phyloP scores from a whole-genome alignment of 2,113 vertebrate genomes.

The Lycaon pictus region DNA sequence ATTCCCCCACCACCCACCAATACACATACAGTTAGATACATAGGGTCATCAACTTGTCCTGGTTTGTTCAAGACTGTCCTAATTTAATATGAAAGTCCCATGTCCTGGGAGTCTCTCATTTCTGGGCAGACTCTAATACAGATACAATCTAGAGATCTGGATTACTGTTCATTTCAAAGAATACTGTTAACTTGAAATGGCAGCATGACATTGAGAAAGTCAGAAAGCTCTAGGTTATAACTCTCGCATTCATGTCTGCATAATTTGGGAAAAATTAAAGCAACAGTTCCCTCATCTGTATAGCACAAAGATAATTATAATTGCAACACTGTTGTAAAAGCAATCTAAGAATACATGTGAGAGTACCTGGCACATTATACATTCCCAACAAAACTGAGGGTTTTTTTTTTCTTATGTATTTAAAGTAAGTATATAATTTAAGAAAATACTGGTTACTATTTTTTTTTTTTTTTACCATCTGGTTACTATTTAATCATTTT shows the following conservation, averaged over 20 bases:
- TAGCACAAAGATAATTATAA: background rate
- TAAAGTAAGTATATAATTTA: slow-evolving; percentile 24
- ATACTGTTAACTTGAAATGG: background rate
- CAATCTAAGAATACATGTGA: background rate
- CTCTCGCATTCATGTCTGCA: background rate
- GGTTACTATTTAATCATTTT: slow-evolving; percentile 2
- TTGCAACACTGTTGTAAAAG: background rate
- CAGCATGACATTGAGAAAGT: background rate
- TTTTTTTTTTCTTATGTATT: background rate
- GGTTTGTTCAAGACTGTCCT: background rate
- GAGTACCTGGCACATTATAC: background rate
- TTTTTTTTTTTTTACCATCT: background rate
- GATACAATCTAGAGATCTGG: background rate
- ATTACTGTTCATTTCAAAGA: background rate
- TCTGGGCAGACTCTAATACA: background rate
- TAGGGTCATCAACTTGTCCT: background rate
- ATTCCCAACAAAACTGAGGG: background rate
- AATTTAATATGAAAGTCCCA: background rate
- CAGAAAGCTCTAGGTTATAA: background rate
- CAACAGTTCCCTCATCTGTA: background rate
- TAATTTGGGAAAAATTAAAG: background rate
- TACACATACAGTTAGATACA: background rate
- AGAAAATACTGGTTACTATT: background rate
- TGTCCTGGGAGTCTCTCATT: background rate
- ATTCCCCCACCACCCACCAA: background rate